Conservation (phyloP, 2,888 invertebrate genomes). For the Theretra japonica region DNA sequence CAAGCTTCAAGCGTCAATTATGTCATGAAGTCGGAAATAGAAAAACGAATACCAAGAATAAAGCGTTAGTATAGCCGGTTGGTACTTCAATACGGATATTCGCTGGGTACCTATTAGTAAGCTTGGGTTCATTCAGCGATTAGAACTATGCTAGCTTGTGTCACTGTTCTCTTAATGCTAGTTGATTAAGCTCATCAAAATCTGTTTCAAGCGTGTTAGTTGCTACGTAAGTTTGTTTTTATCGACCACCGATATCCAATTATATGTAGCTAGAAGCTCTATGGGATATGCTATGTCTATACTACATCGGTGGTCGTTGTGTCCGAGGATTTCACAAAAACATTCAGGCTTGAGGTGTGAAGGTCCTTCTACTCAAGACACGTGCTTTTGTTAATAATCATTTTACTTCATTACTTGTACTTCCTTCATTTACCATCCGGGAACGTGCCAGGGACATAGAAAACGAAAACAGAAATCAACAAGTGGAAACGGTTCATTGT, state of each 20-base stretch:
- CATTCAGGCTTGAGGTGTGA: constrained; percentile 71
- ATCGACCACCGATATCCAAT: constrained; percentile 18
- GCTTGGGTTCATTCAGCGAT: constrained; percentile 48
- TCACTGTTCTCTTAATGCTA: constrained; percentile 49
- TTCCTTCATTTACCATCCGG: constrained; percentile 77
- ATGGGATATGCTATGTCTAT: constrained; percentile 59
- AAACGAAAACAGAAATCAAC: constrained; percentile 66
- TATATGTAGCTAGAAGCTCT: constrained; percentile 56
- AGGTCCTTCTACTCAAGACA: constrained; percentile 81
- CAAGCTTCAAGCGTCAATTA: constrained; percentile 32
- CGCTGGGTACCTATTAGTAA: constrained; percentile 36
- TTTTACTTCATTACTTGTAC: constrained; percentile 83
- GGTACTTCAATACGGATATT: not conserved
- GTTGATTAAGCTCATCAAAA: constrained; percentile 55
- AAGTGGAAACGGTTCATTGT: constrained; percentile 62
- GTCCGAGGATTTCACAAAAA: constrained; percentile 65
- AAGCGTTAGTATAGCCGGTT: constrained; percentile 51
- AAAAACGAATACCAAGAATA: constrained; percentile 44
- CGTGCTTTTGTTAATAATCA: constrained; percentile 80
- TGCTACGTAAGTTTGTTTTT: constrained; percentile 47
- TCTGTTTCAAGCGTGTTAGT: constrained; percentile 65
- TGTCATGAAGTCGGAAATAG: constrained; percentile 33
- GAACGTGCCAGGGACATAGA: constrained; percentile 74
- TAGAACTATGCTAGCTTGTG: constrained; percentile 54
- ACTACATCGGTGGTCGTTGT: constrained; percentile 60